Conservation (phyloP, 1,140 invertebrate genomes). For the Orius insidiosus region DNA sequence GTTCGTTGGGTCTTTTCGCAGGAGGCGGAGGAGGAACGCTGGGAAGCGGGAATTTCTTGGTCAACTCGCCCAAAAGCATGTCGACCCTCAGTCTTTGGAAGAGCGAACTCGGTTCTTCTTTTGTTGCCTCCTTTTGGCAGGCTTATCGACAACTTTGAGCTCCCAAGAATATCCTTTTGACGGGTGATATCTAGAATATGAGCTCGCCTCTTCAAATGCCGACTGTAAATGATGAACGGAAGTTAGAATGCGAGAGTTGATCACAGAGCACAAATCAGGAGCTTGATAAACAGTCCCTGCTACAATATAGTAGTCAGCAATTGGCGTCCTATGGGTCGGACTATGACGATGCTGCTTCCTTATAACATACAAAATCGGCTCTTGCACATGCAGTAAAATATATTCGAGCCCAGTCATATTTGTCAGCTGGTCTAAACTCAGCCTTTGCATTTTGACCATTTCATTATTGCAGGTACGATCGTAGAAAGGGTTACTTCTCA, state of each 20-base stretch:
- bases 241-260: conserved; percentile 84
- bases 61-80: conserved; percentile 72
- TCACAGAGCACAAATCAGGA: conserved; percentile 85
- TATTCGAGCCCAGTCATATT: conserved; percentile 95
- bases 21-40: conserved; percentile 33
- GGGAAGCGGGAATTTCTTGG: conserved; percentile 75
- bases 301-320: conserved; percentile 95
- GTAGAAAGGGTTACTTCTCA: conserved; percentile 89
- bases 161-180: conserved; percentile 96
- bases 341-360: conserved; percentile 86
- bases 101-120: conserved; percentile 75
- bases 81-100: conserved; percentile 89
- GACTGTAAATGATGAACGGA: conserved; percentile 72
- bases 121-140: conserved; percentile 44
- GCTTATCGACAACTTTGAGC: conserved; percentile 53
- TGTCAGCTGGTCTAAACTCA: conserved; percentile 77
- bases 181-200: conserved; percentile 83
- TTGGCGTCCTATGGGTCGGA: conserved; percentile 72
- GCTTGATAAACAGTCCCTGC: conserved; percentile 94
- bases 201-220: conserved; percentile 84
- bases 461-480: conserved; percentile 94
- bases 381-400: conserved; percentile 84
- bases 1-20: conserved; percentile 22
- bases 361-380: conserved; percentile 94
- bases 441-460: conserved; percentile 86